phyloP scores from a whole-genome alignment of 2,113 vertebrate species.

The Hippocampus mohnikei region DNA sequence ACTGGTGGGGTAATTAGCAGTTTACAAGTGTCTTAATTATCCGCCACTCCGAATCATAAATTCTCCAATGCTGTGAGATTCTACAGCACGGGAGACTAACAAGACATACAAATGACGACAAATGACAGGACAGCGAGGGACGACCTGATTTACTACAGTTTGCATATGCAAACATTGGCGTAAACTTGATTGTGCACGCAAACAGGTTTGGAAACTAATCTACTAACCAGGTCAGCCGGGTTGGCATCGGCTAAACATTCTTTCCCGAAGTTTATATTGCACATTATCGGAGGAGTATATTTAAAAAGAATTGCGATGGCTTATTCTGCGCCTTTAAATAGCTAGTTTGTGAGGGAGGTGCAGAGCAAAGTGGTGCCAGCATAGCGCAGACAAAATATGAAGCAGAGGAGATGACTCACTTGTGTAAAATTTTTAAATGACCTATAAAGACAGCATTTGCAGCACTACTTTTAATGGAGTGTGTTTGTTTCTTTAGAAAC shows the following conservation, averaged over 20 bases:
- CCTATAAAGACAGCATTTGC: too few species aligned
- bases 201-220: neutral
- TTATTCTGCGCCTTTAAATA: neutral
- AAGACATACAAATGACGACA: neutral
- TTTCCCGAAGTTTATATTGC: neutral
- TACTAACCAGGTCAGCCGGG: neutral
- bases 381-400: neutral
- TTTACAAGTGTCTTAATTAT: constrained; percentile 20
- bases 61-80: neutral
- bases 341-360: neutral
- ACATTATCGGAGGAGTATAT: neutral
- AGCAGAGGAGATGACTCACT: neutral
- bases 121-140: neutral
- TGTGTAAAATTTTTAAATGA: neutral
- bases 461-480: too few species aligned
- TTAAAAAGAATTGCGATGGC: neutral
- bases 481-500: too few species aligned
- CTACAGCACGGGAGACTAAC: neutral
- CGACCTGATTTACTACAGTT: neutral
- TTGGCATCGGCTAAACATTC: neutral
- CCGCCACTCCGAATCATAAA: neutral
- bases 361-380: neutral
- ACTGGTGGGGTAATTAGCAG: constrained; percentile 24
- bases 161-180: neutral
- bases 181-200: neutral